Base-by-base conservation (phyloP, 2,113 vertebrate genomes). In the Brachyhypopomus gauderio region DNA sequence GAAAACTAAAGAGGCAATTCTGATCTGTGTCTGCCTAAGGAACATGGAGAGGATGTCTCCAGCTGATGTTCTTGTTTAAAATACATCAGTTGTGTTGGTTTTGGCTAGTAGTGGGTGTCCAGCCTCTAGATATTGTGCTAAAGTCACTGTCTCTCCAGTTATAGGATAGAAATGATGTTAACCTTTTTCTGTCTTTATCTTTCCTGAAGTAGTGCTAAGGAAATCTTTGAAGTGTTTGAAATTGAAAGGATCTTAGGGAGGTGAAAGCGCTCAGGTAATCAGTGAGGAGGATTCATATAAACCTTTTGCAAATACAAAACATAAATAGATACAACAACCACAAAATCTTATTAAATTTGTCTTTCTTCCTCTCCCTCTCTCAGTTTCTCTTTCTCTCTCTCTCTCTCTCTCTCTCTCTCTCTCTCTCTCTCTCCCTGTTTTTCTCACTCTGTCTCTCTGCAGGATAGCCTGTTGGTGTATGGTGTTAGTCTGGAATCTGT, bases 181-280 rank as follows among this genome's bases (percentile, higher is more conserved):
- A 41, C 3, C 41, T 5, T 41, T 41, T 41, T 52, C 45, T 52
- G 6, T 8, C 19, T 17, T 19, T 63, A 25, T 64, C 64, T 70
- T 4, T 70, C 20, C 34, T 41, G 66, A 67, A 30, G 12, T 34
- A 22, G 6, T 41, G 34, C 41, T 70, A 41, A 12, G 20, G 36
- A 12, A 70, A 38, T 30, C 64, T 67, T 70, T 70, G 66, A n/a
- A 41, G 41, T 34, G 66, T 70, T 70, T 41, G 34, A 70, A 70
- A 70, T 41, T 17, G 36, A 38, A 19, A 41, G 8, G 36, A 70
- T 12, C 17, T 38, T 38, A 34, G 66, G 34, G 19, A n/a, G 0
- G 66, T n/a, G 17, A 69, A 69, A 38, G 34, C 30, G 12, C 36
- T 70, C 66, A 70, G 34, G 20, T 34, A 70, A 38, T 70, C 36